Evolutionary conservation across 2,113 vertebrate species (phyloP), one percentile per base, ranked within the genome.

Genomic region (Ptyas mucosa): DNA sequence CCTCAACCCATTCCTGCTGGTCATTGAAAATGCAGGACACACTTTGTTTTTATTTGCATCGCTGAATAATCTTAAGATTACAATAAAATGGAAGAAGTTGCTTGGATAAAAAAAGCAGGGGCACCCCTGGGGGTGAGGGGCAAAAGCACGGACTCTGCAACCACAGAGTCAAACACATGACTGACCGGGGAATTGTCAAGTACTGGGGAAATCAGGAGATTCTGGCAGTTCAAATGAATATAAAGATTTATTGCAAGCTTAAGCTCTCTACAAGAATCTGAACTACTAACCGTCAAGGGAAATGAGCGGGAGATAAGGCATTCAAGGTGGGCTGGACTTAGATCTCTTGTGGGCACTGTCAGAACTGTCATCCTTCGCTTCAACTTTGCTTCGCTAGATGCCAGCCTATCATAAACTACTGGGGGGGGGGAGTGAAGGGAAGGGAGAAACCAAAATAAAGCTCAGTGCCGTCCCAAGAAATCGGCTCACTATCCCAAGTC

Each of bases 51-150:
- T 86, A 24, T 49, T n/a, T 69, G 61, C 61, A 12, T 15, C 0
- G 64, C 64, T 69, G 64, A 69, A n/a, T 15, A 69, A n/a, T 15
- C 9, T 9, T 11, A 11, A 61, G 24, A 61, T 5, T 75, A 14
- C n/a, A 75, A 75, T 7, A 75, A 34, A 34, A 34, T 18, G 64
- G n/a, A 75, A 75, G 64, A 75, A 18, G 64, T 75, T 15, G 6
- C n/a, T 75, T 18, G n/a, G n/a, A 15, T 34, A 75, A 75, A 75
- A 75, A 75, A 75, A n/a, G 11, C 15, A 75, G n/a, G 11, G n/a
- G 64, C n/a, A 75, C 14, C 5, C 6, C 2, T 0, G 14, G 29
- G 12, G 61, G 29, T 2, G 0, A 1, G 21, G 3, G 1, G 4
- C 61, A n/a, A 69, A 69, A n/a, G 7, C n/a, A 75, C 34, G 64